These are phyloP conservation scores for Sterna hirundo DNA, from an alignment of 2,113 vertebrate species.

Conservation along the genomic window DNA sequence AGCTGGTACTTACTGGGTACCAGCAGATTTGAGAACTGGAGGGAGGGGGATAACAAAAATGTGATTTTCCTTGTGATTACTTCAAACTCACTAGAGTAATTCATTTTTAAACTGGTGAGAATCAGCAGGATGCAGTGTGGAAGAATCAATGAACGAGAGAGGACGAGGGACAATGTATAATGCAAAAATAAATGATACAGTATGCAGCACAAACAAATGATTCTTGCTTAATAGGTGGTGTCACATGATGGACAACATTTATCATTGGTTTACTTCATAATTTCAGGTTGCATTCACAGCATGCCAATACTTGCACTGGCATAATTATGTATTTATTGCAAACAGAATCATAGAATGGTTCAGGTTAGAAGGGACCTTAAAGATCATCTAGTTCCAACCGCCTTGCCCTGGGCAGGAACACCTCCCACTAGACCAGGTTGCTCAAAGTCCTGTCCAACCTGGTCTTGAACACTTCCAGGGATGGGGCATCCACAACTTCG, in stretches of 20 bases:
- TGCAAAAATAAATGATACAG: background rate
- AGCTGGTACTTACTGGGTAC: background rate
- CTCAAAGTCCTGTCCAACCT: no score
- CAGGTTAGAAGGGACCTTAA: no score
- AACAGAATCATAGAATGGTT: background rate
- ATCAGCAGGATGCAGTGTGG: background rate
- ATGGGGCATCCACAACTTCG: no score
- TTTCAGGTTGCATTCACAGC: background rate
- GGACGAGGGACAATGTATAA: background rate
- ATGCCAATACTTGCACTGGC: background rate
- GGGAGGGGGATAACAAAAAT: background rate
- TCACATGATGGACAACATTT: background rate
- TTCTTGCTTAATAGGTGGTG: background rate
- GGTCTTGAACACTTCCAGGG: no score
- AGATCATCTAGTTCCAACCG: no score
- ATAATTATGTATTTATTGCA: background rate
- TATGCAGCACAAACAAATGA: background rate
- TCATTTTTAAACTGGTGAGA: background rate
- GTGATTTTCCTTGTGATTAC: background rate
- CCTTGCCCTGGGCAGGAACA: no score
- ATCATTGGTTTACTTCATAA: slow-evolving; percentile 23
- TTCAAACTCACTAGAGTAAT: background rate
- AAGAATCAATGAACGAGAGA: background rate
- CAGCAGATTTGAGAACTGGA: background rate
- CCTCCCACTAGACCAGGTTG: no score